These are phyloP conservation scores for Dorcus parallelipipedus DNA, from an alignment of 2,888 invertebrate genomes.

Conservation along the genomic window DNA sequence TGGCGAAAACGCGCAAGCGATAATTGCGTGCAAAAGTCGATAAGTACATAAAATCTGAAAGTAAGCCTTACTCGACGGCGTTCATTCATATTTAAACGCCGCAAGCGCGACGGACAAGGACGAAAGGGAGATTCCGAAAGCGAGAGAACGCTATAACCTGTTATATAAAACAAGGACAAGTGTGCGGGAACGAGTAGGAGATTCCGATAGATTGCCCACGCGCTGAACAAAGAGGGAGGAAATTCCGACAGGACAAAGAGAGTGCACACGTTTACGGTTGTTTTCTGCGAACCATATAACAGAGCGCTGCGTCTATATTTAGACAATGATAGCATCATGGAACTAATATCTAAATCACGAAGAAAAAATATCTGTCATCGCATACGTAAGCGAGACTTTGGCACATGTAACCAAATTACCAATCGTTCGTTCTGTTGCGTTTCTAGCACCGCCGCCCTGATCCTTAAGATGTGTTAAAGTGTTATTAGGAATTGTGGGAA, in stretches of 20 bases:
- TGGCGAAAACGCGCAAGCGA: too few species aligned
- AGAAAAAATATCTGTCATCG: conserved; percentile 18
- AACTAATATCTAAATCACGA: conserved; percentile 12
- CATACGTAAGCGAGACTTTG: conserved; percentile 11
- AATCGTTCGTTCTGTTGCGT: too few species aligned
- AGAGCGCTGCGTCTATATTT: conserved; percentile 26
- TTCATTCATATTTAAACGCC: neutral
- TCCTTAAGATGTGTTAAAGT: too few species aligned
- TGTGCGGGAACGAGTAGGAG: conserved; percentile 28
- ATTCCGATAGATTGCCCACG: conserved; percentile 25
- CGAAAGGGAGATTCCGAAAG: conserved; percentile 45
- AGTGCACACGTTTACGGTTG: conserved; percentile 16
- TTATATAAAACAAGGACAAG: conserved; percentile 45
- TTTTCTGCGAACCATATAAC: conserved; percentile 13
- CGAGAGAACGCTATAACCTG: conserved; percentile 40
- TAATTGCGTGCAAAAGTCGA: too few species aligned
- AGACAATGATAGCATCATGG: conserved; percentile 30
- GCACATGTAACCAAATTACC: too few species aligned
- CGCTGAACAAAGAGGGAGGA: conserved; percentile 27
- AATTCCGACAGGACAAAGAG: conserved; percentile 35
- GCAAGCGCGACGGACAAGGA: conserved; percentile 32
- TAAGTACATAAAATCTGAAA: too few species aligned
- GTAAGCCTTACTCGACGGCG: too few species aligned
- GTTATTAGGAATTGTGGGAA: too few species aligned
- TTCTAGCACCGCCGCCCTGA: too few species aligned